A percentile compares a stretch with the other conserved stretches of the same genome.
These are phyloP conservation scores for Tethya wilhelma DNA, from an alignment of 37 sponge, comb jelly and placozoan genomes.

Conservation along the genomic window DNA sequence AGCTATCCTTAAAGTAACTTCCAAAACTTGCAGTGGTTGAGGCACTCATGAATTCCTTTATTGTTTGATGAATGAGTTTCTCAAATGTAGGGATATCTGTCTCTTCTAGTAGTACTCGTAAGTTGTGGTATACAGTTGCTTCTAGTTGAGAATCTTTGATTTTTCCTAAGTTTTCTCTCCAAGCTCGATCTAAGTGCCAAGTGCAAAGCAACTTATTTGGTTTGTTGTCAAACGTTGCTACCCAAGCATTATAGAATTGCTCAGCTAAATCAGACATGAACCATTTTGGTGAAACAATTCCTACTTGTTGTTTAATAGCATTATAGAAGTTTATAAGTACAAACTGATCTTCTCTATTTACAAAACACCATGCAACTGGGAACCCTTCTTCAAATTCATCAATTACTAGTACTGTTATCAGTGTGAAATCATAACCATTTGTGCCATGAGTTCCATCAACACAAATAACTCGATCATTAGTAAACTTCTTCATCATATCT, in stretches of 20 bases:
- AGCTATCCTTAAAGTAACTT: constrained; percentile 37
- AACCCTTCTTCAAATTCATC: constrained; percentile 71
- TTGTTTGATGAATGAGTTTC: constrained; percentile 1
- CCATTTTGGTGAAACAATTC: constrained; percentile 11
- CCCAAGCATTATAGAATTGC: constrained; percentile 66
- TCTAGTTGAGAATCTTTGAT: background rate
- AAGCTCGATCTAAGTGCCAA: constrained; percentile 66
- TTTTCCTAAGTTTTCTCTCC: constrained; percentile 32
- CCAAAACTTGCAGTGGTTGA: constrained; percentile 3
- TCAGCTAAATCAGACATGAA: constrained; percentile 62
- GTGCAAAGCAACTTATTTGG: constrained; percentile 47
- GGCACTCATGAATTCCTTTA: background rate
- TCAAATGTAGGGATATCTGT: constrained; percentile 28
- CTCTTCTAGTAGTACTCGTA: constrained; percentile 50
- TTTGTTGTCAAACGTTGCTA: constrained; percentile 28
- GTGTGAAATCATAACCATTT: constrained; percentile 28
- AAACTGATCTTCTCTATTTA: constrained; percentile 32
- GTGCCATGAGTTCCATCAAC: constrained; percentile 42
- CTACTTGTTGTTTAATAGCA: constrained; percentile 21
- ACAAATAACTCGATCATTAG: constrained; percentile 6
- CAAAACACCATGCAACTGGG: constrained; percentile 55
- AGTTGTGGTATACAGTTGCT: constrained; percentile 46
- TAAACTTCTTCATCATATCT: background rate
- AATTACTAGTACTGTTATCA: constrained; percentile 49
- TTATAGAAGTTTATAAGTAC: constrained; percentile 34